These are phyloP conservation scores for Pangasius macronema DNA, from an alignment of 2,797 vertebrate genomes.

Conservation along the genomic window DNA sequence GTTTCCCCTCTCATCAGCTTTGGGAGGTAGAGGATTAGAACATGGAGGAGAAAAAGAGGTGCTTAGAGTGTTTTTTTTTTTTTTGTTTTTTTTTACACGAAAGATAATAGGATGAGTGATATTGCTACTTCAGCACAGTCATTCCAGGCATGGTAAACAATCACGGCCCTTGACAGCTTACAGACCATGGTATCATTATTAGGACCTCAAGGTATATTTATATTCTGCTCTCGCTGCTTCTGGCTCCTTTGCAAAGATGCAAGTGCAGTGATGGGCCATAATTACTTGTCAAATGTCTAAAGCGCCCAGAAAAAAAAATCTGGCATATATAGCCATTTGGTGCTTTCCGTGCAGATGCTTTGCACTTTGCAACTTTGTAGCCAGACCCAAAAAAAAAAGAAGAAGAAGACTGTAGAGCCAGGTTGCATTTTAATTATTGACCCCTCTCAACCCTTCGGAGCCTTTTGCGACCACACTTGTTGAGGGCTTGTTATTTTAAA, in stretches of 20 bases:
- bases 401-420: neutral
- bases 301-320: conserved; percentile 20
- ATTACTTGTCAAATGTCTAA: conserved; percentile 56
- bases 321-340: conserved; percentile 7
- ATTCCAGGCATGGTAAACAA: conserved; percentile 51
- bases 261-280: conserved; percentile 50
- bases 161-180: conserved; percentile 50
- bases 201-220: conserved; percentile 52
- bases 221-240: conserved; percentile 48
- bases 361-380: neutral
- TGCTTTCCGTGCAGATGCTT: conserved; percentile 6
- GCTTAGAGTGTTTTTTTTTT: neutral
- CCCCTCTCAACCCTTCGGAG: neutral
- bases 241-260: conserved; percentile 49
- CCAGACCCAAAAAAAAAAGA: neutral
- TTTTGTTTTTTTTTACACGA: neutral
- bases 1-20: conserved; percentile 30
- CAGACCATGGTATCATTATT: conserved; percentile 55
- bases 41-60: conserved; percentile 24
- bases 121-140: conserved; percentile 31
- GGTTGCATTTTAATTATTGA: conserved; percentile 10
- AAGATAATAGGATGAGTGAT: conserved; percentile 51
- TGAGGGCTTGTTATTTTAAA: neutral
- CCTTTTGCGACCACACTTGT: neutral
- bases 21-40: conserved; percentile 45